These are phyloP conservation scores for Scaptomyza reducta DNA, from an alignment of 2,888 invertebrate species.

Conservation along the genomic window DNA sequence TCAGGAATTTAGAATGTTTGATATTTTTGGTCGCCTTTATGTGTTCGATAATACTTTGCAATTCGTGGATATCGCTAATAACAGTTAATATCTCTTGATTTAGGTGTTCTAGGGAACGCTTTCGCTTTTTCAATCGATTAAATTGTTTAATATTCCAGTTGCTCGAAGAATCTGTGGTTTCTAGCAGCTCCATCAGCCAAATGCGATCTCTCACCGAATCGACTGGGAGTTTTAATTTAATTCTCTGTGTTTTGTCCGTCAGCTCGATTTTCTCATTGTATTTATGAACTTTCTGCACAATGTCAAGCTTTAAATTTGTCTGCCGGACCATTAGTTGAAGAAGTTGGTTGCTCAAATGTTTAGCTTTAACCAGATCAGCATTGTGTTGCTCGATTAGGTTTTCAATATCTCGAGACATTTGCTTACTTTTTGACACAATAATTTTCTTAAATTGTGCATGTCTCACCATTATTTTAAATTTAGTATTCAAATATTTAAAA, in stretches of 20 bases:
- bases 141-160: neutral
- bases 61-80: constrained; percentile 42
- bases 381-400: constrained; percentile 5
- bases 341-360: constrained; percentile 16
- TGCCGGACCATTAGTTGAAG: neutral
- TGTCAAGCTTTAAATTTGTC: neutral
- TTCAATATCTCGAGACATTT: neutral
- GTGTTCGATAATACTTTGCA: constrained; percentile 20
- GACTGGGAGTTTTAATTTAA: constrained; percentile 3
- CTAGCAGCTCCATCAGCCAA: constrained; percentile 46
- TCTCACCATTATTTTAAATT: constrained; percentile 5
- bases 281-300: constrained; percentile 13
- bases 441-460: constrained; percentile 14
- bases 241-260: constrained; percentile 4
- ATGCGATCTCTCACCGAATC: constrained; percentile 23
- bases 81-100: constrained; percentile 22
- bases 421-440: neutral
- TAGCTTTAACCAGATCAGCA: constrained; percentile 7
- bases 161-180: neutral
- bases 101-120: constrained; percentile 10
- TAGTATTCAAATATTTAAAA: neutral
- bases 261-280: constrained; percentile 3
- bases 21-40: constrained; percentile 6
- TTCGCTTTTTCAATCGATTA: neutral
- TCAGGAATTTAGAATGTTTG: neutral